Conservation (phyloP, 1,140 invertebrate species). For the Pollicipes pollicipes region DNA sequence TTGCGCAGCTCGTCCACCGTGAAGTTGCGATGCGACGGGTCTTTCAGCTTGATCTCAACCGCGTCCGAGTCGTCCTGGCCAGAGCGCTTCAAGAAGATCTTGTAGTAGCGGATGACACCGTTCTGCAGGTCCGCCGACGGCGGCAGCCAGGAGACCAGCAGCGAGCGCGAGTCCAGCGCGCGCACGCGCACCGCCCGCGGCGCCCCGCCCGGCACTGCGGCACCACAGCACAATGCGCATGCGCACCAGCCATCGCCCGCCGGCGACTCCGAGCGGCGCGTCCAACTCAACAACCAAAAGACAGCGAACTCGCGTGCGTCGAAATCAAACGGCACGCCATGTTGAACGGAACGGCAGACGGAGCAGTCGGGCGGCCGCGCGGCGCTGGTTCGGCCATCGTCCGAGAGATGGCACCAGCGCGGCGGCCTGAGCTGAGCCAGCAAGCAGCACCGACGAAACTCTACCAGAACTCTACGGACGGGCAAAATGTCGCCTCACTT, state of each 20-base stretch:
- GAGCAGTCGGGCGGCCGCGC: too few species aligned
- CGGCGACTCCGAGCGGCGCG: too few species aligned
- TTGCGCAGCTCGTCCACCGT: constrained; percentile 71
- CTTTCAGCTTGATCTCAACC: constrained; percentile 47
- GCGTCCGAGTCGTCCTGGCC: constrained; percentile 64
- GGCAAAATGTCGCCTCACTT: too few species aligned
- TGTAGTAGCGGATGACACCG: constrained; percentile 86
- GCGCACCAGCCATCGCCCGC: too few species aligned
- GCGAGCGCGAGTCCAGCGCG: constrained; percentile 66
- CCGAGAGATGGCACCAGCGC: not conserved
- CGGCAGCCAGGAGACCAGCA: constrained; percentile 75
- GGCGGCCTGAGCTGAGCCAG: too few species aligned
- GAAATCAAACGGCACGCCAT: not conserved
- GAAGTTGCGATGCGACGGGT: constrained; percentile 44
- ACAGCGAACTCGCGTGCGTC: not conserved
- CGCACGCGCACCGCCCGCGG: constrained; percentile 78
- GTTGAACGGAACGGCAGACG: not conserved
- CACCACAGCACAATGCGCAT: not conserved
- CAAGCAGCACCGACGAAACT: too few species aligned
- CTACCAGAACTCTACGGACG: too few species aligned
- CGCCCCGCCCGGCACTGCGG: constrained; percentile 77
- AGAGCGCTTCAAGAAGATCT: constrained; percentile 62
- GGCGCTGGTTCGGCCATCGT: not conserved
- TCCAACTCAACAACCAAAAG: not conserved
- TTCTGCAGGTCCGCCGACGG: constrained; percentile 69